phyloP scores from a whole-genome alignment of 2,113 vertebrate genomes.

The Takifugu flavidus region DNA sequence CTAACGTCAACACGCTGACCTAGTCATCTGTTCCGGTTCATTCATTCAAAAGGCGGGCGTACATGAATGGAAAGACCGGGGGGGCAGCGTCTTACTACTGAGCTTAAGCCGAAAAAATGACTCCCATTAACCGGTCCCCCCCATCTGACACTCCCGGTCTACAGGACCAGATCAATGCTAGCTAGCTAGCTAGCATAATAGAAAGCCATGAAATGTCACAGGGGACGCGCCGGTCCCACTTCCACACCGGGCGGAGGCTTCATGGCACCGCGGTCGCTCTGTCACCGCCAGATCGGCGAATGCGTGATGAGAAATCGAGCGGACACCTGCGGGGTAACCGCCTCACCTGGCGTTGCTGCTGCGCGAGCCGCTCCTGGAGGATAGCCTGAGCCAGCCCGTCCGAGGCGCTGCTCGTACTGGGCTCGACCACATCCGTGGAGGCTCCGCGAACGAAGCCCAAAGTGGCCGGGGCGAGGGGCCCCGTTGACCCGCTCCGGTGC shows the following conservation, averaged over 20 bases:
- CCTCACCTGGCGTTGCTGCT: conserved; percentile 68
- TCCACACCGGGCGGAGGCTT: neutral
- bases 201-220: neutral
- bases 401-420: conserved; percentile 24
- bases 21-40: conserved; percentile 1
- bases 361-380: conserved; percentile 72
- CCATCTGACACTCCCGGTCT: rapidly evolving
- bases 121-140: neutral
- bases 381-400: conserved; percentile 74
- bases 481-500: conserved; percentile 29
- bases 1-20: conserved; percentile 24
- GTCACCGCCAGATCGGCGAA: neutral
- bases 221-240: rapidly evolving
- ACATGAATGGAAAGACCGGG: too few species aligned
- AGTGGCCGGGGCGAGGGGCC: neutral
- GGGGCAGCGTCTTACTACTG: neutral
- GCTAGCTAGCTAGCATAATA: neutral
- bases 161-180: conserved; percentile 2
- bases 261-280: neutral
- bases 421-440: conserved; percentile 43
- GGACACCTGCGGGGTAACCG: neutral
- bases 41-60: conserved; percentile 22
- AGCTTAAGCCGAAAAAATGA: neutral
- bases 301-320: conserved; percentile 21
- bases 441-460: conserved; percentile 43